Evolutionary conservation across 2,888 invertebrate genomes (phyloP).

Genomic region (Anthophora plumipes): DNA sequence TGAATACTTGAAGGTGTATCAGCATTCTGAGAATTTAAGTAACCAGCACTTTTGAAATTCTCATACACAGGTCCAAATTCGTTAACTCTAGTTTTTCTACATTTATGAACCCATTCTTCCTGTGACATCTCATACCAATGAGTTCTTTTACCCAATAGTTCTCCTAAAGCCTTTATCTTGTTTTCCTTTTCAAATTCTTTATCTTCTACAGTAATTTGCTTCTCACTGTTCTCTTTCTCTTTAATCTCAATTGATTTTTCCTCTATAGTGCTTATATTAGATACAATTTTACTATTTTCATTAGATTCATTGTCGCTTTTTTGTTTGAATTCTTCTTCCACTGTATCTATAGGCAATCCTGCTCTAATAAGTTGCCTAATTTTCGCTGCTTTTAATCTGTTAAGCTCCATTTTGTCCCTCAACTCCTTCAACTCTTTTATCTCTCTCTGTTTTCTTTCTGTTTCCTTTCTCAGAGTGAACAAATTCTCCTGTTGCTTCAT

Average conservation of each 20-base stretch:
- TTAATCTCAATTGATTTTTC: constrained; percentile 15
- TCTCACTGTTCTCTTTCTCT: constrained; percentile 59
- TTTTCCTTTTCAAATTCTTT: constrained; percentile 77
- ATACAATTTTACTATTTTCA: constrained; percentile 8
- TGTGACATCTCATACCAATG: constrained; percentile 89
- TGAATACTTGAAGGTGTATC: not conserved
- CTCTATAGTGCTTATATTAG: not conserved
- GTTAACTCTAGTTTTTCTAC: constrained; percentile 89
- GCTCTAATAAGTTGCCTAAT: constrained; percentile 90
- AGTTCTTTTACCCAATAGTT: constrained; percentile 84
- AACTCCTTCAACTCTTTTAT: constrained; percentile 87
- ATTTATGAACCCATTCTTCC: constrained; percentile 91
- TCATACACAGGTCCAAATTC: constrained; percentile 91
- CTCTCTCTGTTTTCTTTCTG: constrained; percentile 88
- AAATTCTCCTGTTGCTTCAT: constrained; percentile 92
- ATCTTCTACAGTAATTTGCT: constrained; percentile 65
- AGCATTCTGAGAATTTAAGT: constrained; percentile 38
- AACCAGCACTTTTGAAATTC: constrained; percentile 74
- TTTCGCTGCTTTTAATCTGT: constrained; percentile 90
- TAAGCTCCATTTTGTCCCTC: constrained; percentile 89
- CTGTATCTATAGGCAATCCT: constrained; percentile 88
- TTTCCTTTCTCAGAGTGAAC: constrained; percentile 89
- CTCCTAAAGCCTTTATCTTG: constrained; percentile 80
- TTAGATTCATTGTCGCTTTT: constrained; percentile 65
- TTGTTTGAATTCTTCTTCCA: constrained; percentile 76